These are phyloP conservation scores for Patella pellucida DNA, from an alignment of 2,888 invertebrate genomes.

Conservation along the genomic window DNA sequence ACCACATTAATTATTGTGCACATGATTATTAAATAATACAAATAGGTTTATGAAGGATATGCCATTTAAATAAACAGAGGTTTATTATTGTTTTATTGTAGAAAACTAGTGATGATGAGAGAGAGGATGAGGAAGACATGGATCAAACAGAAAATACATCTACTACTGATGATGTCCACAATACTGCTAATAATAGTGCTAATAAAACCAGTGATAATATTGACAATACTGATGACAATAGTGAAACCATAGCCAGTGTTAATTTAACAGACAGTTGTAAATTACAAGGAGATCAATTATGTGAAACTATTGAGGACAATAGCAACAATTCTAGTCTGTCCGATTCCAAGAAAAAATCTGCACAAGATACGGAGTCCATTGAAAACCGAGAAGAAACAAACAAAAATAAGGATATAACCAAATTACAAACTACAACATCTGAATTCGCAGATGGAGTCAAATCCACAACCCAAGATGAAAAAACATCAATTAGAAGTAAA, in stretches of 20 bases:
- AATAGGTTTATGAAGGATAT: conserved; percentile 1
- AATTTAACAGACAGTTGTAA: not conserved
- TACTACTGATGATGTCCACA: not conserved
- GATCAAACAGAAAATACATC: conserved; percentile 16
- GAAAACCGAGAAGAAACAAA: not conserved
- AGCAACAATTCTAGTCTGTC: not conserved
- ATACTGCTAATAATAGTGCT: conserved; percentile 11
- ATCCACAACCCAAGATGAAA: not conserved
- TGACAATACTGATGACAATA: not conserved
- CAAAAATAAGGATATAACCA: not conserved
- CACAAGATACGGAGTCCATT: not conserved
- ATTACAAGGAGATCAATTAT: not conserved
- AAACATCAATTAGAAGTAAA: not conserved
- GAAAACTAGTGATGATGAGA: conserved; percentile 14
- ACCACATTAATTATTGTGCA: no score
- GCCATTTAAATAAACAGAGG: conserved; percentile 8
- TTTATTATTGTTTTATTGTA: conserved; percentile 15
- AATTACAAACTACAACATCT: not conserved
- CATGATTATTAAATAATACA: not conserved
- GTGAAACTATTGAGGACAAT: not conserved
- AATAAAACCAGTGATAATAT: not conserved
- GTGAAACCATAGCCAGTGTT: not conserved
- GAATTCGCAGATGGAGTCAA: not conserved
- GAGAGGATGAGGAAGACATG: conserved; percentile 12
- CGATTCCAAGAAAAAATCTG: not conserved